These are phyloP conservation scores for Macropus fuliginosus DNA, from an alignment of 2,797 vertebrate species.

Conservation along the genomic window DNA sequence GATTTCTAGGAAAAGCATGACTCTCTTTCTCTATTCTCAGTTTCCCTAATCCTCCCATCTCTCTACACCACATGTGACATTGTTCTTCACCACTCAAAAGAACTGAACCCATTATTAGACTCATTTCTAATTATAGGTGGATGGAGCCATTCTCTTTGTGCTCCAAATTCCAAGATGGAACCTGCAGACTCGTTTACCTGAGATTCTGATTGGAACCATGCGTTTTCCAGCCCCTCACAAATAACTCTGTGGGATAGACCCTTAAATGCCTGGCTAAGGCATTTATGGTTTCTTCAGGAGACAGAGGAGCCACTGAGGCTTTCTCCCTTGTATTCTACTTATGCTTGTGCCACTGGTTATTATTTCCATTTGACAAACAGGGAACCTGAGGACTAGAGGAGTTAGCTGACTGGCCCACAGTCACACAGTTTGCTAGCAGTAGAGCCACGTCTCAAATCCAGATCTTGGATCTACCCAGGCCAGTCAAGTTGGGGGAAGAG, in stretches of 20 bases:
- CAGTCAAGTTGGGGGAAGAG: not conserved
- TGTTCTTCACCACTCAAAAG: not conserved
- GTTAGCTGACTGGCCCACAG: not conserved
- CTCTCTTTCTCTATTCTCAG: not conserved
- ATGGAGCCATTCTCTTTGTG: not conserved
- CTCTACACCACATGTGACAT: not conserved
- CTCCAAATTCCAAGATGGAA: not conserved
- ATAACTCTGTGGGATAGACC: not conserved
- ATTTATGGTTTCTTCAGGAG: not conserved
- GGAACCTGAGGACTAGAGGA: not conserved
- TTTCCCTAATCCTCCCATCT: not conserved
- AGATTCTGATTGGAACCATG: not conserved
- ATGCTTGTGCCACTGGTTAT: not conserved
- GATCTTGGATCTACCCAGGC: not conserved
- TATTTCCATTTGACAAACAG: not conserved
- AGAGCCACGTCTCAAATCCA: not conserved
- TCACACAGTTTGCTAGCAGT: not conserved
- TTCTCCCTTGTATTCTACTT: not conserved
- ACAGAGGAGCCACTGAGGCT: not conserved
- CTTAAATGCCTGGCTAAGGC: not conserved
- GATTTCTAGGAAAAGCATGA: slow-evolving; percentile 7
- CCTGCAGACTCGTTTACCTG: not conserved
- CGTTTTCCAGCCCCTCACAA: not conserved
- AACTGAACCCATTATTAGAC: not conserved
- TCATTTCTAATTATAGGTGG: not conserved